Base-by-base conservation (phyloP, 2,113 vertebrate genomes). In the Drymodes brunneopygia region DNA sequence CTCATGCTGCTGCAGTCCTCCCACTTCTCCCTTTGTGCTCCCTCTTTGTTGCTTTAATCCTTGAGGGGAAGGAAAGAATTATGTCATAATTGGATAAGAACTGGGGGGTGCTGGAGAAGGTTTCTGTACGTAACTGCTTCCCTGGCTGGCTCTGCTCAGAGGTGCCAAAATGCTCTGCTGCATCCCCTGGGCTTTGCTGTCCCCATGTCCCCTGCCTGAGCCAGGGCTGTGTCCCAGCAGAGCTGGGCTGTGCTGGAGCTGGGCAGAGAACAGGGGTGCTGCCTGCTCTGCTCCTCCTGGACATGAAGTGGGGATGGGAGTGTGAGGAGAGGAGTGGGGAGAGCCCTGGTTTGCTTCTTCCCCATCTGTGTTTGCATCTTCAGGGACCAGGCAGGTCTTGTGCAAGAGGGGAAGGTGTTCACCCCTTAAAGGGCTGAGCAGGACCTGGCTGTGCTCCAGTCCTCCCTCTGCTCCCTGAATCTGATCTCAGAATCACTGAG, bases 1-100 rank as follows among this genome's bases (percentile, higher is more conserved):
- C 91, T 89, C 35, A 5, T 56, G 77, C 83, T 56, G 83, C 88
- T 87, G 86, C 72, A 85, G 53, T 65, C 90, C 86, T 95, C 92
- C 95, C 88, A 70, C 93, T 48, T 94, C 53, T 86, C 71, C 27
- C 80, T 95, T 93, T 87, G 66, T 90, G 74, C 54, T 95, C 54
- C 31, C 40, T 92, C 79, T 73, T 93, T 80, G 86, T 82, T 74
- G 44, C 85, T 90, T 85, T 71, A 86, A 64, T 95, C 40, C 82
- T 94, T 38, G 44, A 62, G 36, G 40, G 51, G 64, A 82, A 62
- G 57, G 65, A 29, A 25, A 61, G 75, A 80, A 79, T 78, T 50
- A 62, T 60, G 48, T 65, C 22, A 7, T 51, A 83, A 83, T 51
- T 47, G 71, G 85, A 58, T 69, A 54, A 67, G 75, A 85, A 6